Evolutionary conservation across 2,888 invertebrate species (phyloP).

Genomic region (Myathropa florea): DNA sequence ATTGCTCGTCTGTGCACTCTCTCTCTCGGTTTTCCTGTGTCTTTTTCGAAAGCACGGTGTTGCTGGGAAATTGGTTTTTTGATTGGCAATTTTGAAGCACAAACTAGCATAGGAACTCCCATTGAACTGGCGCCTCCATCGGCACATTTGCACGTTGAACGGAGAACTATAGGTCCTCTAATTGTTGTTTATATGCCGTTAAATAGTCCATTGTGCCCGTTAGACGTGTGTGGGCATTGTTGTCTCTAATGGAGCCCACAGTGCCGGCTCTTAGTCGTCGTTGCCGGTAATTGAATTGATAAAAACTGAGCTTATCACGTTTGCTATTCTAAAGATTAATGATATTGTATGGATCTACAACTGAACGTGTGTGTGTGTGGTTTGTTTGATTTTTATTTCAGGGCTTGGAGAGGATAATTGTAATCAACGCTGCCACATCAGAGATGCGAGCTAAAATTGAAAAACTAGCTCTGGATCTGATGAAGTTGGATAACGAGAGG

Average conservation of each 20-base stretch:
- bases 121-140: slow-evolving; percentile 10
- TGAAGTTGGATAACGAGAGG: slow-evolving; percentile 86
- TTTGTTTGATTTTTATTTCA: slow-evolving; percentile 73
- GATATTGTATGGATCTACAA: slow-evolving; percentile 36
- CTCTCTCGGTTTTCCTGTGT: slow-evolving; percentile 5
- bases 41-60: slow-evolving; percentile 42
- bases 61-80: slow-evolving; percentile 75
- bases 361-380: not conserved
- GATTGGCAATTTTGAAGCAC: slow-evolving; percentile 77
- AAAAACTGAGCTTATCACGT: slow-evolving; percentile 13
- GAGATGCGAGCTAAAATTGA: slow-evolving; percentile 85
- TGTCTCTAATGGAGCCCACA: slow-evolving; percentile 30
- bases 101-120: slow-evolving; percentile 48
- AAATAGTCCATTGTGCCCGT: slow-evolving; percentile 47
- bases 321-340: slow-evolving; percentile 28
- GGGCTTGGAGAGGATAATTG: slow-evolving; percentile 87
- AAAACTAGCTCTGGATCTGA: slow-evolving; percentile 85
- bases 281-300: slow-evolving; percentile 55
- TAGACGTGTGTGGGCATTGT: slow-evolving; percentile 35
- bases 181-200: slow-evolving; percentile 68
- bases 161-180: slow-evolving; percentile 10
- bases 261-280: slow-evolving; percentile 13
- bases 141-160: not conserved
- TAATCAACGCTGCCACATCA: slow-evolving; percentile 82
- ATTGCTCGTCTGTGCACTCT: not conserved